phyloP scores from a whole-genome alignment of 23 tunicate genomes.

The Clavelina lepadiformis region DNA sequence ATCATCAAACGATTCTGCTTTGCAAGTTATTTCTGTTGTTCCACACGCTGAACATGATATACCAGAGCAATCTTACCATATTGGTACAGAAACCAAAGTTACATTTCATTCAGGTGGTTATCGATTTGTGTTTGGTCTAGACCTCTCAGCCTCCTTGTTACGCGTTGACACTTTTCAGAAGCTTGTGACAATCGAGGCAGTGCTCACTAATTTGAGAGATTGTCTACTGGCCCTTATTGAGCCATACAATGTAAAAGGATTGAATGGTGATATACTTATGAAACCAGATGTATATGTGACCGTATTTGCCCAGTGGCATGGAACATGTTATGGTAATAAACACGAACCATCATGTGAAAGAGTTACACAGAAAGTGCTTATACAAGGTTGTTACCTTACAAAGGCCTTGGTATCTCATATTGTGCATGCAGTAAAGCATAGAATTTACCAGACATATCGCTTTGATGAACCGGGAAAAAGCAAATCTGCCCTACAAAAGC shows the following conservation, averaged over 20 bases:
- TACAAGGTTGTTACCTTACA: conserved; percentile 68
- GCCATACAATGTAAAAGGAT: conserved; percentile 12
- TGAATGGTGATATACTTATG: neutral
- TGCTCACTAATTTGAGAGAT: conserved; percentile 40
- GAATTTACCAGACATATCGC: conserved; percentile 12
- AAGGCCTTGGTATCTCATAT: conserved; percentile 10
- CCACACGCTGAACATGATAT: neutral
- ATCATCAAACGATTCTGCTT: neutral
- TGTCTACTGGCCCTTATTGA: conserved; percentile 50
- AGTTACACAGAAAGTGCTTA: conserved; percentile 49
- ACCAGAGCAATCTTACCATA: neutral
- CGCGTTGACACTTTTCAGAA: conserved; percentile 56
- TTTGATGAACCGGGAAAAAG: neutral
- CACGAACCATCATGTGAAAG: neutral
- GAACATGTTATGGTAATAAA: neutral
- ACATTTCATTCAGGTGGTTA: conserved; percentile 69
- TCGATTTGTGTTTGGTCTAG: conserved; percentile 76
- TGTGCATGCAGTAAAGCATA: conserved; percentile 14
- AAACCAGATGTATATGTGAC: conserved; percentile 68
- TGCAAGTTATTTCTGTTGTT: conserved; percentile 14
- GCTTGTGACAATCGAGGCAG: conserved; percentile 44
- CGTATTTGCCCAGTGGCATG: conserved; percentile 75
- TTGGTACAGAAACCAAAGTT: conserved; percentile 42
- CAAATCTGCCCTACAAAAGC: conserved; percentile 9
- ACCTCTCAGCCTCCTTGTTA: conserved; percentile 64